These are phyloP conservation scores for Dipus sagitta DNA, from an alignment of 2,797 vertebrate species.

Conservation along the genomic window DNA sequence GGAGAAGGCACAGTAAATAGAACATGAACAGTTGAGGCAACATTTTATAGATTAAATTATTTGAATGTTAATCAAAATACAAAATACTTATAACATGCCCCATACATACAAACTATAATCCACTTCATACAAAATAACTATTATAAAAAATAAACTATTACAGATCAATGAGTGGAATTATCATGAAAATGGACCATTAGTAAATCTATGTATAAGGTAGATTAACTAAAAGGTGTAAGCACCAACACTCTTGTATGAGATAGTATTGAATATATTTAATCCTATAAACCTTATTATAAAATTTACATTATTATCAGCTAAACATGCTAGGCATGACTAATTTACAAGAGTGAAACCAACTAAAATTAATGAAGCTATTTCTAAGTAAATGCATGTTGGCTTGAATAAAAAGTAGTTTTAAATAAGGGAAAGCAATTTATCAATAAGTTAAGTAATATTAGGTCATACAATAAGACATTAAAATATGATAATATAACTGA, in stretches of 20 bases:
- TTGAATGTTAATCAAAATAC: neutral
- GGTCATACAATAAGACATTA: neutral
- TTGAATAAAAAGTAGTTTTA: neutral
- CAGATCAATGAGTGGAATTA: neutral
- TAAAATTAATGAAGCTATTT: neutral
- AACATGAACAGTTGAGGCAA: neutral
- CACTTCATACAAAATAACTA: neutral
- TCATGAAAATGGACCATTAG: neutral
- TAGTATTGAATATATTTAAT: conserved; percentile 1
- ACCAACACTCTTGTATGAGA: neutral
- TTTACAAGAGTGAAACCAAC: neutral
- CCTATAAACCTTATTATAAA: neutral
- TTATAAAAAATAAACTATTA: neutral
- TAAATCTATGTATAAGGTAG: neutral
- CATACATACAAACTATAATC: neutral
- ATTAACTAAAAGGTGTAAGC: neutral
- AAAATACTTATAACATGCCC: neutral
- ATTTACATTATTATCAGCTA: neutral
- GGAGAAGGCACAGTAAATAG: neutral
- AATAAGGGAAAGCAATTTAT: neutral
- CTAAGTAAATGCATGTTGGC: neutral
- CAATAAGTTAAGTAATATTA: neutral
- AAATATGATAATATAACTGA: neutral
- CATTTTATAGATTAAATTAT: neutral
- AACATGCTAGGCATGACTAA: neutral